Conservation (phyloP, 2,113 vertebrate species). For the Microcebus griseorufus region DNA sequence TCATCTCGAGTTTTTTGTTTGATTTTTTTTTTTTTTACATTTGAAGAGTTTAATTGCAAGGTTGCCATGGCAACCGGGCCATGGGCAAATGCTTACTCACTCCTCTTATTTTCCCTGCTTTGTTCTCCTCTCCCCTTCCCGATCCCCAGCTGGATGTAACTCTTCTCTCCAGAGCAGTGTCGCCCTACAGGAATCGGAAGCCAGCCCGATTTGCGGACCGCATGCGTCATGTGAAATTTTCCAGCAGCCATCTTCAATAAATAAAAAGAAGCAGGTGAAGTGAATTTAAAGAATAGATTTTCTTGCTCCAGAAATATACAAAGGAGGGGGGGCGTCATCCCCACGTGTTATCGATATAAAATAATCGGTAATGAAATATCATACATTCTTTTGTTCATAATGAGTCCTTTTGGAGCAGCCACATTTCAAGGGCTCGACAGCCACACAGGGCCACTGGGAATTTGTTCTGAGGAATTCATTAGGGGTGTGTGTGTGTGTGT, state of each 20-base stretch:
- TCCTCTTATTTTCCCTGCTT: neutral
- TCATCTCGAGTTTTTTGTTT: neutral
- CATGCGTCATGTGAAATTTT: fast-evolving
- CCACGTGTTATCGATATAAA: neutral
- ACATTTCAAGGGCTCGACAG: neutral
- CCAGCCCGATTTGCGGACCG: fast-evolving
- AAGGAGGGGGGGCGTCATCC: neutral
- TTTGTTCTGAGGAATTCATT: neutral
- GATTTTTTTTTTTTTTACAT: neutral
- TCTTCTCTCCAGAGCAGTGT: neutral
- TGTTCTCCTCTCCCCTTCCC: neutral
- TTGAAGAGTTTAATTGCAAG: neutral
- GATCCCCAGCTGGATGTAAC: neutral
- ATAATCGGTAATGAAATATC: neutral
- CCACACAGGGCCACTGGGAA: neutral
- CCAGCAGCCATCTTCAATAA: neutral
- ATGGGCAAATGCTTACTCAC: neutral
- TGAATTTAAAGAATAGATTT: neutral
- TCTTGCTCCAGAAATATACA: neutral
- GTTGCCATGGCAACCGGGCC: constrained; percentile 34
- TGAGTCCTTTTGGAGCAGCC: neutral
- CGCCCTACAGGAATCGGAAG: neutral
- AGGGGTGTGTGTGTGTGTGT: neutral
- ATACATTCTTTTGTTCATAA: neutral
- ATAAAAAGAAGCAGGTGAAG: neutral